These are phyloP conservation scores for Anticlea derivata DNA, from an alignment of 2,888 invertebrate genomes.

Conservation along the genomic window DNA sequence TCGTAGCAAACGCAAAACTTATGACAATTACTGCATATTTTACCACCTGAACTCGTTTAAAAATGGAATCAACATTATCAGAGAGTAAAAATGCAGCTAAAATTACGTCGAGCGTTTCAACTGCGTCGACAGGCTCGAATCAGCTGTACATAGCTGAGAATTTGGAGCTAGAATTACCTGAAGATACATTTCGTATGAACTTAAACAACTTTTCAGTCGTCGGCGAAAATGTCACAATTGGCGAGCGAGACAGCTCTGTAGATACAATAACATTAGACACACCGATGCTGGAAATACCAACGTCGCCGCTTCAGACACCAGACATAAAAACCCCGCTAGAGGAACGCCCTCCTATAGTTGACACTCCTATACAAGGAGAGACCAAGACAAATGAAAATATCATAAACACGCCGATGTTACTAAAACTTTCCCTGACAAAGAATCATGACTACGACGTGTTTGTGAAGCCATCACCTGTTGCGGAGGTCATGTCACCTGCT, in stretches of 20 bases:
- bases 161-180: constrained; percentile 64
- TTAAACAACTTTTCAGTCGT: constrained; percentile 66
- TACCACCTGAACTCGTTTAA: constrained; percentile 18
- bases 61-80: constrained; percentile 56
- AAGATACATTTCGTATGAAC: constrained; percentile 72
- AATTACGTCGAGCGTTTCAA: constrained; percentile 42
- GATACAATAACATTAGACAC: constrained; percentile 48
- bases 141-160: constrained; percentile 62
- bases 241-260: constrained; percentile 52
- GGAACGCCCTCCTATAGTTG: constrained; percentile 49
- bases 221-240: constrained; percentile 74
- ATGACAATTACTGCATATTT: background rate
- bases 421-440: constrained; percentile 62
- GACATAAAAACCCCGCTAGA: constrained; percentile 38
- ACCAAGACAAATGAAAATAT: constrained; percentile 35
- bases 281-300: constrained; percentile 40
- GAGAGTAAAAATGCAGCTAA: constrained; percentile 48
- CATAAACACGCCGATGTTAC: constrained; percentile 48
- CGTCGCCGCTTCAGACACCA: constrained; percentile 46
- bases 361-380: constrained; percentile 52
- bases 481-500: constrained; percentile 74
- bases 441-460: constrained; percentile 63
- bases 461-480: constrained; percentile 68
- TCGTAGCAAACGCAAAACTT: background rate
- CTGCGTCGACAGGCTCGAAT: constrained; percentile 55